These are phyloP conservation scores for Clarias laeviceps DNA, from an alignment of 2,797 vertebrate genomes.

Conservation along the genomic window DNA sequence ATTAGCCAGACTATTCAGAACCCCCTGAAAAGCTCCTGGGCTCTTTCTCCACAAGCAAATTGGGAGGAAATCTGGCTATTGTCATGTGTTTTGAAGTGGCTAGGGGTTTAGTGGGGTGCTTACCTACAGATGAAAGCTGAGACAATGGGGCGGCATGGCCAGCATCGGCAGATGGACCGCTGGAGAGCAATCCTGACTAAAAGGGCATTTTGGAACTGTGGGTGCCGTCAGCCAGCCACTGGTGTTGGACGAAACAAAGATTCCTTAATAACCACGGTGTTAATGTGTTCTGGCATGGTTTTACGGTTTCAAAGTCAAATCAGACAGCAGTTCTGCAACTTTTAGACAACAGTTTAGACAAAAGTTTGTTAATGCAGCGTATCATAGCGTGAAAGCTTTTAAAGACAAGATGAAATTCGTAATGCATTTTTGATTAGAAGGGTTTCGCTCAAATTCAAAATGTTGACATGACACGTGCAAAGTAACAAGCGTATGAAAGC, in stretches of 20 bases:
- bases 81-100: slow-evolving; percentile 85
- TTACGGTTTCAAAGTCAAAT: not conserved
- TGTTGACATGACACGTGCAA: not conserved
- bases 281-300: not conserved
- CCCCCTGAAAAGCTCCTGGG: slow-evolving; percentile 83
- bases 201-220: slow-evolving; percentile 66
- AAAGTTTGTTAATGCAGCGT: not conserved
- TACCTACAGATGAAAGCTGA: slow-evolving; percentile 83
- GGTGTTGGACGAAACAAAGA: not conserved
- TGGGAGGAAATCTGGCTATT: slow-evolving; percentile 90
- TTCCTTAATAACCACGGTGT: not conserved
- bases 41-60: slow-evolving; percentile 86
- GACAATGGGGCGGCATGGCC: slow-evolving; percentile 76
- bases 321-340: not conserved
- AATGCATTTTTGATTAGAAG: not conserved
- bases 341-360: not conserved
- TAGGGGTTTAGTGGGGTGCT: slow-evolving; percentile 78
- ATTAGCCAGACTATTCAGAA: slow-evolving; percentile 89
- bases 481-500: not conserved
- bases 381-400: not conserved
- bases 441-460: not conserved
- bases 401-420: not conserved
- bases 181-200: slow-evolving; percentile 29
- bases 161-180: slow-evolving; percentile 62
- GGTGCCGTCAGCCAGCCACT: slow-evolving; percentile 11